Conservation (phyloP, 2,797 vertebrate genomes). For the Rhincodon typus region DNA sequence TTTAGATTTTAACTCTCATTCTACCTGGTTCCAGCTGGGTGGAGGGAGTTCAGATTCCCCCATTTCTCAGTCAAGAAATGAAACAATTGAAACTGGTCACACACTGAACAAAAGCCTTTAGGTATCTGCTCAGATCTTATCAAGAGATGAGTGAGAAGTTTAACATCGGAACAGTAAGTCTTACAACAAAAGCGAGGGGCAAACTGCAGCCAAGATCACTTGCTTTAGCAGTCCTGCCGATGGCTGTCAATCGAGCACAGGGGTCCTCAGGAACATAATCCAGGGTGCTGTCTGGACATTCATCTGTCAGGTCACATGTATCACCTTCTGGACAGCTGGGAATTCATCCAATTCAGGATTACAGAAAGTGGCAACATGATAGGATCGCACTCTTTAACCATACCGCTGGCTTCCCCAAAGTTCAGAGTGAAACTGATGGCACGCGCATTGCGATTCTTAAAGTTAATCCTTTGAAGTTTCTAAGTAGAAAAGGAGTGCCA, state of each 20-base stretch:
- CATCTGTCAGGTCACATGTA: not conserved
- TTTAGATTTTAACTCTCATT: not conserved
- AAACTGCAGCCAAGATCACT: not conserved
- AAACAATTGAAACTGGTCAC: not conserved
- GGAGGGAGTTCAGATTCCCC: not conserved
- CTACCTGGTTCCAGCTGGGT: not conserved
- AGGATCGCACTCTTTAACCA: not conserved
- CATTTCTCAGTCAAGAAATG: not conserved
- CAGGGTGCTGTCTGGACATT: not conserved
- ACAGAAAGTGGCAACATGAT: not conserved
- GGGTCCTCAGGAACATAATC: not conserved
- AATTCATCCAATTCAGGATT: not conserved
- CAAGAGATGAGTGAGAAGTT: not conserved
- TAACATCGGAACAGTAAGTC: not conserved
- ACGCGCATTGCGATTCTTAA: not conserved
- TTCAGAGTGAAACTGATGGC: too few relatives aligned
- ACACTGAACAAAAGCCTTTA: not conserved
- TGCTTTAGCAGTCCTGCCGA: not conserved
- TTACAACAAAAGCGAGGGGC: not conserved
- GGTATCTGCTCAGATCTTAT: not conserved
- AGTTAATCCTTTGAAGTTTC: slow-evolving; percentile 4
- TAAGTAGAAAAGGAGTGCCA: not conserved
- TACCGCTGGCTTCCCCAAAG: not conserved
- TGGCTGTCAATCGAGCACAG: not conserved
- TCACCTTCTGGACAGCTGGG: slow-evolving; percentile 10